phyloP scores from a whole-genome alignment of 2,113 vertebrate species.

The Aramus guarauna region DNA sequence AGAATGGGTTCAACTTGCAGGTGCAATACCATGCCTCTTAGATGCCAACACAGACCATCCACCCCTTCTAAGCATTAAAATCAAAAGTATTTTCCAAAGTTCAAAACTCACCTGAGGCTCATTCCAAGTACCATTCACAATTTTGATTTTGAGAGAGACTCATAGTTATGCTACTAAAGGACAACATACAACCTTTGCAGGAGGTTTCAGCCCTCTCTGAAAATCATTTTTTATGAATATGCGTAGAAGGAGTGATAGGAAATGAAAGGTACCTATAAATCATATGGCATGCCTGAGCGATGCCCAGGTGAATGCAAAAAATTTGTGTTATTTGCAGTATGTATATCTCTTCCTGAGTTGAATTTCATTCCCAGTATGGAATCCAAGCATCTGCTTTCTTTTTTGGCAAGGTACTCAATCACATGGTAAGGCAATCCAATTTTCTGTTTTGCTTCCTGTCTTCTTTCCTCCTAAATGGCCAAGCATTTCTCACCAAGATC shows the following conservation, averaged over 20 bases:
- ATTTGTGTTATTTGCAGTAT: conserved; percentile 53
- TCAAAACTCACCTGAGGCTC: conserved; percentile 11
- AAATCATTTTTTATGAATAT: conserved; percentile 26
- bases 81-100: background rate
- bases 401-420: conserved; percentile 75
- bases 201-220: conserved; percentile 39
- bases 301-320: conserved; percentile 62
- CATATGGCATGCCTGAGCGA: conserved; percentile 64
- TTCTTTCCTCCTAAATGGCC: conserved; percentile 32
- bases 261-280: conserved; percentile 64
- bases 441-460: conserved; percentile 39
- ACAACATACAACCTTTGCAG: background rate
- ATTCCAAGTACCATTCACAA: background rate
- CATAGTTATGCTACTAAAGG: background rate
- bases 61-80: background rate
- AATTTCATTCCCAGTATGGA: conserved; percentile 71
- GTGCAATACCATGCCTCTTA: background rate
- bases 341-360: conserved; percentile 80
- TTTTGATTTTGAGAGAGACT: conserved; percentile 16
- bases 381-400: conserved; percentile 55
- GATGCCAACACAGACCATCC: background rate
- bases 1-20: background rate
- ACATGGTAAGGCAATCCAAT: conserved; percentile 74
- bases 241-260: background rate
- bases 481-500: conserved; percentile 50